Conservation (phyloP, 2,113 vertebrate genomes). For the Ursus arctos region DNA sequence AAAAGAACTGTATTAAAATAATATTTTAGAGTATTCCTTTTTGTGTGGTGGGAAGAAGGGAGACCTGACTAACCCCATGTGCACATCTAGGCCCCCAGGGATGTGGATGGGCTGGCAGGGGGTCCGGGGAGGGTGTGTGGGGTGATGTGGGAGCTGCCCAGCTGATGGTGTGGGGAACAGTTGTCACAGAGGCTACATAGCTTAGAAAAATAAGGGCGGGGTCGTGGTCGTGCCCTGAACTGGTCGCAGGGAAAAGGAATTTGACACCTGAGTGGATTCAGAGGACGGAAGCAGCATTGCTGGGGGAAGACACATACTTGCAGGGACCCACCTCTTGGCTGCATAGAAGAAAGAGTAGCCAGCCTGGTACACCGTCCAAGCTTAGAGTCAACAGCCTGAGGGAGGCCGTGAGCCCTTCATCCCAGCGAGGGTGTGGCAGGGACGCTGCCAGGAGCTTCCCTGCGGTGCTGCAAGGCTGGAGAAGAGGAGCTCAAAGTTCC, state of each 20-base stretch:
- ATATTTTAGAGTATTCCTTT: not conserved
- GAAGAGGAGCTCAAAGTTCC: not conserved
- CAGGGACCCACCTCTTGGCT: not conserved
- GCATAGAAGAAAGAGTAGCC: not conserved
- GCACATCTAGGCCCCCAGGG: not conserved
- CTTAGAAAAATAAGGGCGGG: not conserved
- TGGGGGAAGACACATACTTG: too few relatives aligned
- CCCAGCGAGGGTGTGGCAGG: not conserved
- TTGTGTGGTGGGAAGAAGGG: not conserved
- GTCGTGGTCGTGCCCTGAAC: not conserved
- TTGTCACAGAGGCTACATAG: not conserved
- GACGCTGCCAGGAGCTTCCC: not conserved
- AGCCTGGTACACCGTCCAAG: not conserved
- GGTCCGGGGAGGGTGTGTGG: not conserved
- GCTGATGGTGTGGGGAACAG: not conserved
- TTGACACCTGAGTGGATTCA: not conserved
- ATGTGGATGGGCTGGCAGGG: not conserved
- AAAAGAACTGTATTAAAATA: not conserved
- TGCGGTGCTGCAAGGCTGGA: fast-evolving
- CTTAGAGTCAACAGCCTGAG: not conserved
- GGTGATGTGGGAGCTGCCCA: not conserved
- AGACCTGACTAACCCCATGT: not conserved
- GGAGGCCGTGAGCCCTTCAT: not conserved
- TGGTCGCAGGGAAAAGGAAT: not conserved
- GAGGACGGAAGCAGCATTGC: not conserved